phyloP scores from a whole-genome alignment of 1,140 invertebrate genomes.

The Penaeus japonicus region DNA sequence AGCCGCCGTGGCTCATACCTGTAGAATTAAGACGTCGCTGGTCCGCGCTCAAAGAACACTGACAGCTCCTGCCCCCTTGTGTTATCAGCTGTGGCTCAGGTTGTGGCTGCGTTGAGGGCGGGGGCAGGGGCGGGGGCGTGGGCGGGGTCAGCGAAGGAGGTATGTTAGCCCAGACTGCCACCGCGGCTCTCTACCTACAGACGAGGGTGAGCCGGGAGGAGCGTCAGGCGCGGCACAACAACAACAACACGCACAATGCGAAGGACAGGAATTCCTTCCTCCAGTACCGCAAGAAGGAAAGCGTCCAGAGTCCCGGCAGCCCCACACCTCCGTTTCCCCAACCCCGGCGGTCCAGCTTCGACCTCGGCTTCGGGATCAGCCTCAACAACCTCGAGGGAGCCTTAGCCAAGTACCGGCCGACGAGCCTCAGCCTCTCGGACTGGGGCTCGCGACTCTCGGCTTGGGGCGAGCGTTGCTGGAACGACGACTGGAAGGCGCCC shows the following conservation, averaged over 20 bases:
- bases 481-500: background rate
- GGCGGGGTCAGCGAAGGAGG: background rate
- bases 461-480: background rate
- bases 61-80: too few species aligned
- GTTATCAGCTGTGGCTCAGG: too few species aligned
- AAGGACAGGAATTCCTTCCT: background rate
- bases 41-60: too few species aligned
- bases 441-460: background rate
- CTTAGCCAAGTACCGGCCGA: background rate
- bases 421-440: background rate
- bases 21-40: too few species aligned
- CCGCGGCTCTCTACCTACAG: conserved; percentile 35
- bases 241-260: conserved; percentile 20
- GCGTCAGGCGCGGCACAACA: background rate
- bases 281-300: background rate
- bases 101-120: too few species aligned
- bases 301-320: background rate
- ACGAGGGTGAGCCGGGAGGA: conserved; percentile 25
- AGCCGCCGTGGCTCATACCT: too few species aligned
- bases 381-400: background rate
- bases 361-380: background rate
- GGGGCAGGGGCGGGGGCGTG: too few species aligned
- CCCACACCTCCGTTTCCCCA: background rate
- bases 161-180: conserved; percentile 41
- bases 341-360: background rate